These are phyloP conservation scores for Limnothrissa miodon DNA, from an alignment of 2,113 vertebrate genomes.

Conservation along the genomic window DNA sequence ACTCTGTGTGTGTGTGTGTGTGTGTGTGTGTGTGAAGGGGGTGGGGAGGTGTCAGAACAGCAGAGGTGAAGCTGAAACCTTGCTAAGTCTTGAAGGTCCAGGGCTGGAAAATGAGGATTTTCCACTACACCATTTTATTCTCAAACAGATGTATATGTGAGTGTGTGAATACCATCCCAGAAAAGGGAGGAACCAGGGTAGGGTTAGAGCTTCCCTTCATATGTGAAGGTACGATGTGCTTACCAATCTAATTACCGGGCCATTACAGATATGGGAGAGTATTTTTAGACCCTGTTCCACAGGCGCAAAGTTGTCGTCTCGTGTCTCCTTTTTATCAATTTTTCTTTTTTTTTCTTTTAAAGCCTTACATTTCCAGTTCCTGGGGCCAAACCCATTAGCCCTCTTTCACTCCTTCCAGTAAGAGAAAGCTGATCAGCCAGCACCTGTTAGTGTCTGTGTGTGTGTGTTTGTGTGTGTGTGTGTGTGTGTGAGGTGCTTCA, in stretches of 20 bases:
- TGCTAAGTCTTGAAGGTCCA: background rate
- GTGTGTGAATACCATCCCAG: background rate
- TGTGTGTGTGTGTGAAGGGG: too few species aligned
- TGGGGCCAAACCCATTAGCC: conserved; percentile 26
- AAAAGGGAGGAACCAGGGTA: background rate
- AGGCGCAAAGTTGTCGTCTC: background rate
- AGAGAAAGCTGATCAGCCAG: conserved; percentile 23
- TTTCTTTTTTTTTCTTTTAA: background rate
- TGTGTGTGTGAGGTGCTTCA: background rate
- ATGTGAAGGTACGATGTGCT: background rate
- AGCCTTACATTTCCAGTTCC: background rate
- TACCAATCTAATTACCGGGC: conserved; percentile 33
- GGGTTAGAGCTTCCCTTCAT: background rate
- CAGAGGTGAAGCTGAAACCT: background rate
- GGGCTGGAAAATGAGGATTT: background rate
- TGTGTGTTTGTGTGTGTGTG: too few species aligned
- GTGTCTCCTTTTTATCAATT: background rate
- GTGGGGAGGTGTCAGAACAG: background rate
- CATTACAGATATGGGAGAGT: background rate
- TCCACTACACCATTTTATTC: too few species aligned
- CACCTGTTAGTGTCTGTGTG: conserved; percentile 28
- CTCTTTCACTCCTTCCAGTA: conserved; percentile 11
- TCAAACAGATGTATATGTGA: background rate
- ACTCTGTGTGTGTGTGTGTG: too few species aligned
- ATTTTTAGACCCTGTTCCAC: conserved; percentile 29